Evolutionary conservation across 2,888 invertebrate genomes (phyloP), one percentile per base, ranked within the genome.

Genomic region (Hesperia comma): DNA sequence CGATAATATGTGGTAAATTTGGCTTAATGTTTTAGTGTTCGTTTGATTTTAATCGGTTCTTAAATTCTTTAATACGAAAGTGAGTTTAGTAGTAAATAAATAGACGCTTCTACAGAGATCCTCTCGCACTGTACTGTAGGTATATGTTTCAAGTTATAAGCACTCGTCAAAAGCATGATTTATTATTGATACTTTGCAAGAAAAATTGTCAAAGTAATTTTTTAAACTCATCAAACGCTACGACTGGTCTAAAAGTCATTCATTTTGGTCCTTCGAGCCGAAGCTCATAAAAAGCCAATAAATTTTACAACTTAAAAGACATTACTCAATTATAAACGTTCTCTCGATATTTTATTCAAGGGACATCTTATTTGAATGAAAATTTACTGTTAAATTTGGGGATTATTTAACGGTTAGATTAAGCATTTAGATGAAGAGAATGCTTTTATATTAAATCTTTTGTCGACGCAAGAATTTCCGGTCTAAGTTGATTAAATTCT

Each of bases 391-490:
- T 21, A 41, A 57, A 21, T 41, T 41, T 41, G 10, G 6, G n/a
- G 57, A 51, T 51, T 26, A 21, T 57, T 12, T n/a, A 14, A 21
- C n/a, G 10, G 8, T 40, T 14, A 41, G 57, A 57, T 26, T 57
- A 26, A 41, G 26, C n/a, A 57, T 57, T 57, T 41, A 26, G 12
- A 21, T n/a, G 40, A 21, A 57, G 40, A 21, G 57, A 57, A 57
- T 57, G 57, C 41, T 41, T 56, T 41, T 21, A 57, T 56, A 49
- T 51, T 51, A 41, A 57, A 57, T 14, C 41, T 41, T 57, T 57
- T 57, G 57, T 21, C n/a, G 21, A 26, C 17, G 21, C n/a, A 41
- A 57, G 57, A 57, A 57, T 57, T 21, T 57, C 41, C 41, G 57
- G 7, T 57, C 41, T 21, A 21, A 41, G 12, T 40, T 56, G 56